Conservation (phyloP, 2,888 invertebrate genomes). For the Meta bourneti region DNA sequence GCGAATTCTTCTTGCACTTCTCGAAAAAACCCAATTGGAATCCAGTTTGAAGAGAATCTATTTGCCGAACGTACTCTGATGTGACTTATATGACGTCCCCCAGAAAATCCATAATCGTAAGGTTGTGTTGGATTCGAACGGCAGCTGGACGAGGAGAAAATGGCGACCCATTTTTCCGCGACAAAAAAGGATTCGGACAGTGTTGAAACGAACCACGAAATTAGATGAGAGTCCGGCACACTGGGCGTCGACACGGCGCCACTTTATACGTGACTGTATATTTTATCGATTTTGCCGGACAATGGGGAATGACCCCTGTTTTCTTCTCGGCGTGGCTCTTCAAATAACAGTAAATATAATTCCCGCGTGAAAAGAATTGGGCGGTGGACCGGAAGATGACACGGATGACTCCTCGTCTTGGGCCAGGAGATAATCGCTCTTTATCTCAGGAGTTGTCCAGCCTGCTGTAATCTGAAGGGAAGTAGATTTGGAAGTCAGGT, state of each 20-base stretch:
- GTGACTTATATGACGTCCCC: too few species aligned
- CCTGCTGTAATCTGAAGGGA: background rate
- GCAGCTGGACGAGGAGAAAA: too few species aligned
- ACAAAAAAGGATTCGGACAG: background rate
- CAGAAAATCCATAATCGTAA: too few species aligned
- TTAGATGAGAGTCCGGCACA: slow-evolving; percentile 12
- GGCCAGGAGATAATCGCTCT: background rate
- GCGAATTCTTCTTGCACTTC: too few species aligned
- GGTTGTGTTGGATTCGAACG: too few species aligned
- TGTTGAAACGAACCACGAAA: background rate
- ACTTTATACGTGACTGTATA: slow-evolving; percentile 37
- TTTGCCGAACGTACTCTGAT: too few species aligned
- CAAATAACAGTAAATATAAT: slow-evolving; percentile 36
- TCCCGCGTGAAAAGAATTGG: background rate
- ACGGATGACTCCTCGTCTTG: background rate
- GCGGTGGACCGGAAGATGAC: background rate
- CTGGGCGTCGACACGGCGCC: slow-evolving; percentile 46
- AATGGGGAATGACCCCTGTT: slow-evolving; percentile 23
- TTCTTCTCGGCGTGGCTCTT: background rate
- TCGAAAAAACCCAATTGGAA: too few species aligned
- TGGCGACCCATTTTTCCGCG: background rate
- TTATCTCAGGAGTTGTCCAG: slow-evolving; percentile 2
- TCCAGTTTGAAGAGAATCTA: too few species aligned
- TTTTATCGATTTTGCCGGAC: slow-evolving; percentile 61
- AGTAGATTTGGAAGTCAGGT: slow-evolving; percentile 4